Conservation (phyloP, 2,113 vertebrate genomes). For the Heloderma charlesbogerti region DNA sequence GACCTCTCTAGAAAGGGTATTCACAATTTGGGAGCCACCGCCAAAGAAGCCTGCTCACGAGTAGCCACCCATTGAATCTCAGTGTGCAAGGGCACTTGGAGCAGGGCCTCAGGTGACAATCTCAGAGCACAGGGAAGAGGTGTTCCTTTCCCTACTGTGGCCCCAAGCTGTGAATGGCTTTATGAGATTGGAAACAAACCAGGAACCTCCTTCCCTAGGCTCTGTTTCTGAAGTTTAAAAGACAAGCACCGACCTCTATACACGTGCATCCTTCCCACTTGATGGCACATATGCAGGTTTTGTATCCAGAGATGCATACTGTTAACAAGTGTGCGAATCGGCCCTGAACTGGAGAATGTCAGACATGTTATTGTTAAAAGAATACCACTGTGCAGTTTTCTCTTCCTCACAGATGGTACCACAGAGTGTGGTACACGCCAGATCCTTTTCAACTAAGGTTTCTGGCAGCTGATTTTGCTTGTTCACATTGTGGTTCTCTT, state of each 20-base stretch:
- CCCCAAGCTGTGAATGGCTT: too few relatives aligned
- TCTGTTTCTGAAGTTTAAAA: background rate
- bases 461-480: background rate
- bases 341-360: background rate
- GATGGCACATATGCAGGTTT: background rate
- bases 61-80: too few relatives aligned
- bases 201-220: background rate
- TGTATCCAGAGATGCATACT: background rate
- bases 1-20: too few relatives aligned
- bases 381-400: background rate
- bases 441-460: background rate
- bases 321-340: background rate
- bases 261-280: background rate
- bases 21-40: too few relatives aligned
- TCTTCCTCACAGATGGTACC: background rate
- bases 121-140: too few relatives aligned
- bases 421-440: background rate
- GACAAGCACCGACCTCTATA: background rate
- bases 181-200: background rate
- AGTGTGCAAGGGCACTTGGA: too few relatives aligned
- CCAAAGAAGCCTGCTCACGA: too few relatives aligned
- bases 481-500: background rate
- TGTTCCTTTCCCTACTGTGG: too few relatives aligned
- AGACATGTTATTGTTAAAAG: background rate
- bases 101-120: too few relatives aligned